These are phyloP conservation scores for Phytoseiulus persimilis DNA, from an alignment of 2,888 invertebrate genomes.

Conservation along the genomic window DNA sequence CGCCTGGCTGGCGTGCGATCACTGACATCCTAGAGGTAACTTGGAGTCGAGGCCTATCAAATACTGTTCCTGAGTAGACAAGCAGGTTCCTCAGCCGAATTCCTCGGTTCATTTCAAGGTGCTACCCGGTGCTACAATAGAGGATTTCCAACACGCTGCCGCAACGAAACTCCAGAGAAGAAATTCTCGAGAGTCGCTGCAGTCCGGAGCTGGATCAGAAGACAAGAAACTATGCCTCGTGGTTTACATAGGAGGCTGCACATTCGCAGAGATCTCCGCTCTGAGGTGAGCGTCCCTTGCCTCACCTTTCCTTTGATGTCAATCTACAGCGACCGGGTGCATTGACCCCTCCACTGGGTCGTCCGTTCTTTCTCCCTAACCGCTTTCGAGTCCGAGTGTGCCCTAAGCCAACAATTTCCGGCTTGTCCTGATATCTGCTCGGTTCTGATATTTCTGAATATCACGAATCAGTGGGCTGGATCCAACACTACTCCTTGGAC, in stretches of 20 bases:
- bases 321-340: not conserved
- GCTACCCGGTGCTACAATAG: constrained; percentile 66
- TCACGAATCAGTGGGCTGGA: too few species aligned
- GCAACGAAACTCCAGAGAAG: constrained; percentile 42
- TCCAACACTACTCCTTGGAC: too few species aligned
- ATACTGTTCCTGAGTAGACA: too few species aligned
- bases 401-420: too few species aligned
- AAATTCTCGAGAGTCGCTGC: not conserved
- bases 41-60: not conserved
- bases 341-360: not conserved
- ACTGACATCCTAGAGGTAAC: constrained; percentile 63
- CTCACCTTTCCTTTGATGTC: constrained; percentile 43
- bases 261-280: constrained; percentile 75
- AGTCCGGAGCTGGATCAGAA: constrained; percentile 6
- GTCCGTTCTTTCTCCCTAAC: not conserved
- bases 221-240: constrained; percentile 38
- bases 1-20: constrained; percentile 59
- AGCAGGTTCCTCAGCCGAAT: too few species aligned
- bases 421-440: too few species aligned
- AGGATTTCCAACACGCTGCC: constrained; percentile 53
- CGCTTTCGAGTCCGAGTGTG: not conserved
- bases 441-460: too few species aligned
- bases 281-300: constrained; percentile 52
- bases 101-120: constrained; percentile 52
- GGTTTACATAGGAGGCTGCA: constrained; percentile 68